phyloP scores from a whole-genome alignment of 1,140 invertebrate species.

The Lethrus apterus region DNA sequence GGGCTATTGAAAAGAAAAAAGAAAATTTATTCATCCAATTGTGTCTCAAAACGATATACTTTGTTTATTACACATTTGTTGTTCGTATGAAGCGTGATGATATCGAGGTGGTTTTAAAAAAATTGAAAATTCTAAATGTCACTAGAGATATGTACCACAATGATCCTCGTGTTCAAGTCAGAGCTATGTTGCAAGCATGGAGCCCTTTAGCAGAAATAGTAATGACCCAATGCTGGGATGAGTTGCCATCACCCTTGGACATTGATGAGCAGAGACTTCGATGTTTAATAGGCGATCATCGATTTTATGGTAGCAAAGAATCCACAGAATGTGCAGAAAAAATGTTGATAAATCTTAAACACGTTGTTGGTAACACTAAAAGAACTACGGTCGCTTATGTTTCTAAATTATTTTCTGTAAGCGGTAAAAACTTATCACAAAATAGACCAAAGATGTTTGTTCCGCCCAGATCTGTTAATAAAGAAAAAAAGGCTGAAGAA shows the following conservation, averaged over 20 bases:
- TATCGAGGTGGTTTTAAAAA: conserved; percentile 71
- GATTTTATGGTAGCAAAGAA: conserved; percentile 27
- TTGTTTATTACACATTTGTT: conserved; percentile 78
- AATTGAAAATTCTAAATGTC: conserved; percentile 71
- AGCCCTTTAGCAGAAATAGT: conserved; percentile 75
- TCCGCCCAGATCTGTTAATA: conserved; percentile 29
- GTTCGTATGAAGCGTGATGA: conserved; percentile 75
- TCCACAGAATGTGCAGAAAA: conserved; percentile 27
- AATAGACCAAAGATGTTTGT: conserved; percentile 30
- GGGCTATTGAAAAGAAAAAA: conserved; percentile 91
- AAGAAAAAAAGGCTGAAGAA: conserved; percentile 35
- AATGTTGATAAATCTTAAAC: conserved; percentile 43
- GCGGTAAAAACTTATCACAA: conserved; percentile 50
- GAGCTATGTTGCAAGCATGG: conserved; percentile 82
- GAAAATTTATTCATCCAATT: conserved; percentile 95
- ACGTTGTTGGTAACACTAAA: conserved; percentile 35
- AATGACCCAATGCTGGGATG: conserved; percentile 70
- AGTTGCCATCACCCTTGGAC: conserved; percentile 72
- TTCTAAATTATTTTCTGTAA: conserved; percentile 91
- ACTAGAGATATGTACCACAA: conserved; percentile 70
- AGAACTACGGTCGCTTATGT: conserved; percentile 83
- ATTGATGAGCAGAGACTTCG: conserved; percentile 69
- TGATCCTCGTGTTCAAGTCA: conserved; percentile 70
- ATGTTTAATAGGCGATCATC: conserved; percentile 41
- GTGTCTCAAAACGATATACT: conserved; percentile 91